Percentiles rank a stretch among this genome's conserved stretches.
Conservation (phyloP, 2,113 vertebrate species). For the Erythrocebus patas region DNA sequence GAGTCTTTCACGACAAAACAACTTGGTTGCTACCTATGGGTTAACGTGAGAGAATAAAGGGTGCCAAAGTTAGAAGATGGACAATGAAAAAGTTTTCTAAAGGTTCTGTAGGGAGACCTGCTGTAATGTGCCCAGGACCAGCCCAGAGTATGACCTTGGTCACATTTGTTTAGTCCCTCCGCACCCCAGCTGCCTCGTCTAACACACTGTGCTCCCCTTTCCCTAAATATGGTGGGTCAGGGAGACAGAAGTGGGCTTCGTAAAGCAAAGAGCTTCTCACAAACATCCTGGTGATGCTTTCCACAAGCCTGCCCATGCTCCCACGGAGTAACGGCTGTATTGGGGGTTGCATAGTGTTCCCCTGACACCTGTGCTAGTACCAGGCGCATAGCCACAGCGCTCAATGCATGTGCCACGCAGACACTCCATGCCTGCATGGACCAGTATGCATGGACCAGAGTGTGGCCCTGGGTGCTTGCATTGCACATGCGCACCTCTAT, state of each 20-base stretch:
- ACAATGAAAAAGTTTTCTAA: not conserved
- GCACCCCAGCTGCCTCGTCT: not conserved
- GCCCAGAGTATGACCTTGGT: too few relatives aligned
- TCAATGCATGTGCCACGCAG: fast-evolving
- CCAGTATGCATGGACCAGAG: not conserved
- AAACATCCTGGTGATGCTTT: too few relatives aligned
- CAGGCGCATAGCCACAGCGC: not conserved
- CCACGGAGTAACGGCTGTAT: fast-evolving
- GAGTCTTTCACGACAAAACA: too few relatives aligned
- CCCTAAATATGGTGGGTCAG: not conserved
- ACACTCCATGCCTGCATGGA: not conserved
- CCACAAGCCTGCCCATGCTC: not conserved
- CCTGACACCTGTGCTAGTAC: too few relatives aligned
- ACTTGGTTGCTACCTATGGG: not conserved
- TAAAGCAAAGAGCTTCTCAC: not conserved
- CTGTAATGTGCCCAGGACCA: not conserved
- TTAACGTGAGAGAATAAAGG: not conserved
- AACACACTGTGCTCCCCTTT: not conserved
- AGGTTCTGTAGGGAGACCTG: not conserved
- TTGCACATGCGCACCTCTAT: not conserved
- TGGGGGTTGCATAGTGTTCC: fast-evolving
- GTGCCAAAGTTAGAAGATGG: not conserved
- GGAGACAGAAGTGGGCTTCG: not conserved
- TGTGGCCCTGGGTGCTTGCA: not conserved
- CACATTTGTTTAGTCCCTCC: fast-evolving